Percentiles rank a stretch among this genome's conserved stretches.
These are phyloP conservation scores for Ophiothrix spiculata DNA, from an alignment of 35 echinoderm and acorn worm species.

Conservation along the genomic window DNA sequence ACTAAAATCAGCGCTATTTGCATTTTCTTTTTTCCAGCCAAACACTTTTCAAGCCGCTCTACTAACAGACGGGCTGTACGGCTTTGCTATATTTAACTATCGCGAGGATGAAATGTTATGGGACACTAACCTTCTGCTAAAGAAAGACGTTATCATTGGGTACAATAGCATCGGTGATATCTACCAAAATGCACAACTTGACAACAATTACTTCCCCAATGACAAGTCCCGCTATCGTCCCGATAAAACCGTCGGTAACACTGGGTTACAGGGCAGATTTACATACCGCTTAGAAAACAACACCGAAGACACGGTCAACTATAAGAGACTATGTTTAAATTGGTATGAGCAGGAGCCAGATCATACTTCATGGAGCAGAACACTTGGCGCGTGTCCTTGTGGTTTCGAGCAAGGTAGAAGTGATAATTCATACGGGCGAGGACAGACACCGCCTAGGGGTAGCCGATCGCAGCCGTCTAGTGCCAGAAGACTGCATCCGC, in stretches of 20 bases:
- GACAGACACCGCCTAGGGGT: neutral
- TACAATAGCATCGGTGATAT: slow-evolving; percentile 45
- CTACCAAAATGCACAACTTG: slow-evolving; percentile 47
- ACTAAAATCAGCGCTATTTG: neutral
- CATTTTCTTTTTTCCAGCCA: slow-evolving; percentile 33
- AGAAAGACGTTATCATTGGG: slow-evolving; percentile 65
- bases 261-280: slow-evolving; percentile 66
- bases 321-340: slow-evolving; percentile 60
- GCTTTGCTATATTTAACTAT: slow-evolving; percentile 90
- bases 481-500: neutral
- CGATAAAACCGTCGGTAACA: slow-evolving; percentile 71
- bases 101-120: slow-evolving; percentile 69
- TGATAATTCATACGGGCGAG: slow-evolving; percentile 51
- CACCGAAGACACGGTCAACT: slow-evolving; percentile 48
- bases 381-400: slow-evolving; percentile 75
- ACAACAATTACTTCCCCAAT: slow-evolving; percentile 37
- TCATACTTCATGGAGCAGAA: slow-evolving; percentile 50
- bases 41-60: slow-evolving; percentile 91
- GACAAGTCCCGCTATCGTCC: slow-evolving; percentile 43
- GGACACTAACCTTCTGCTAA: slow-evolving; percentile 46
- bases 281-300: slow-evolving; percentile 85
- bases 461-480: neutral
- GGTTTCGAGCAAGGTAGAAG: slow-evolving; percentile 71
- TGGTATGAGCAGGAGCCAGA: slow-evolving; percentile 78
- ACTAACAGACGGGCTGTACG: slow-evolving; percentile 67